Evolutionary conservation across 2,113 vertebrate species (phyloP).

Genomic region (Lepus timidus): DNA sequence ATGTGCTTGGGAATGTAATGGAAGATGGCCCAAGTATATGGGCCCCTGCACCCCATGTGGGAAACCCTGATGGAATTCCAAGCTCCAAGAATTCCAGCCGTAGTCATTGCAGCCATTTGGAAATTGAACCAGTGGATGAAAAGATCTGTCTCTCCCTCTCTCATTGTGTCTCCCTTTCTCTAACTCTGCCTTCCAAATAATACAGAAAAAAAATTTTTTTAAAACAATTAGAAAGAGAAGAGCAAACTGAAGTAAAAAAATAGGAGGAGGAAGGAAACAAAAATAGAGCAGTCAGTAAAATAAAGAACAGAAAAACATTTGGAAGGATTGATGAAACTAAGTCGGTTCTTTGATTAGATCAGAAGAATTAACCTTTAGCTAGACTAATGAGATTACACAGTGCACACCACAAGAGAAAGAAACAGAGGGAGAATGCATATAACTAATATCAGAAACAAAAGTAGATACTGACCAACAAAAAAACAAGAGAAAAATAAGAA

Average conservation of each 20-base stretch:
- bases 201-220: no score
- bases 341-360: not conserved
- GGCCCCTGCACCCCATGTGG: no score
- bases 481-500: not conserved
- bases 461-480: not conserved
- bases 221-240: not conserved
- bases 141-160: no score
- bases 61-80: no score
- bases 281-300: not conserved
- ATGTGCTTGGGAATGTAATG: no score
- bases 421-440: not conserved
- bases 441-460: not conserved
- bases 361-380: not conserved
- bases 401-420: not conserved
- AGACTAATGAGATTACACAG: not conserved
- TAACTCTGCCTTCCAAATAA: no score
- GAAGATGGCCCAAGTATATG: no score
- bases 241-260: not conserved
- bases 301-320: not conserved
- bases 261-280: not conserved
- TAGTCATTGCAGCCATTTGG: no score
- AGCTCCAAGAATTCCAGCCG: no score
- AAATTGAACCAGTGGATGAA: no score
- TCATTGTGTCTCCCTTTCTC: no score
- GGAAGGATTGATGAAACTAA: not conserved